Evolutionary conservation across 1,140 invertebrate genomes (phyloP).

Genomic region (Diplogasteroides magnus): DNA sequence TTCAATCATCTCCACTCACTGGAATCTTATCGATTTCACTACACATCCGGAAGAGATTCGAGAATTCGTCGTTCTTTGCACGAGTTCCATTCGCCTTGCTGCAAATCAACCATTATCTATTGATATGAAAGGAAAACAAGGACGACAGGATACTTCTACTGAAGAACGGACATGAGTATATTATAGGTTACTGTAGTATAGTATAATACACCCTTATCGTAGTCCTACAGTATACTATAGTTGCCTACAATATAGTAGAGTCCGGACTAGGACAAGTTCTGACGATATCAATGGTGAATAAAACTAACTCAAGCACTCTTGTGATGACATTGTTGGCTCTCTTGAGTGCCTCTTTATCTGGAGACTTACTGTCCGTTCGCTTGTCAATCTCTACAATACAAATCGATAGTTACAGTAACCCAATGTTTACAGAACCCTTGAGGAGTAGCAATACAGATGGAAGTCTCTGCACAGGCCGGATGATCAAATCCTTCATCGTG

Average conservation of each 20-base stretch:
- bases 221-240: not conserved
- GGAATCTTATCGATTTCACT: constrained; percentile 34
- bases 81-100: constrained; percentile 28
- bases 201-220: not conserved
- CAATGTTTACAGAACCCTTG: constrained; percentile 60
- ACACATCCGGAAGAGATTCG: constrained; percentile 12
- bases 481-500: constrained; percentile 85
- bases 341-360: constrained; percentile 76
- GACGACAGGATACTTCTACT: not conserved
- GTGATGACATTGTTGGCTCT: constrained; percentile 78
- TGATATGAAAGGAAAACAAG: not conserved
- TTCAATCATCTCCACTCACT: constrained; percentile 22
- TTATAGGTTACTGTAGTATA: not conserved
- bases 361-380: constrained; percentile 76
- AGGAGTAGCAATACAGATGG: constrained; percentile 87
- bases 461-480: constrained; percentile 89
- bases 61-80: constrained; percentile 23
- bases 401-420: constrained; percentile 59
- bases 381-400: constrained; percentile 70
- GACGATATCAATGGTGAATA: constrained; percentile 8
- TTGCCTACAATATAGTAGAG: not conserved
- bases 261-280: not conserved
- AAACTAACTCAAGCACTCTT: constrained; percentile 74
- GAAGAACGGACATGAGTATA: not conserved
- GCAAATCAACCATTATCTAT: constrained; percentile 13